phyloP scores from a whole-genome alignment of 2,888 invertebrate genomes.

The Lasioglossum marginatum region DNA sequence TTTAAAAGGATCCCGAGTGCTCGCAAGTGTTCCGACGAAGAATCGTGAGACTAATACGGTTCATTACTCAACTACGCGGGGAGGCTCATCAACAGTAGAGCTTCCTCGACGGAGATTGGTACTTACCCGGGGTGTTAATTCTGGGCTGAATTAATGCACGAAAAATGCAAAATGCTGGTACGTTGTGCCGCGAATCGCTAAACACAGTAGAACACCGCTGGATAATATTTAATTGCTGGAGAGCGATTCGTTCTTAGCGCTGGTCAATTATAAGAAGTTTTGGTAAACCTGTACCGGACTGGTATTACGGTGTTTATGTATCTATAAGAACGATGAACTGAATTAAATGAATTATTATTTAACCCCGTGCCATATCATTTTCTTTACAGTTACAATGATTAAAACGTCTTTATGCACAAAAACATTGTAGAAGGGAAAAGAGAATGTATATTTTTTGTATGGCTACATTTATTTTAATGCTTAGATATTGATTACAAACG shows the following conservation, averaged over 20 bases:
- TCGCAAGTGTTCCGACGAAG: background rate
- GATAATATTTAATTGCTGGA: background rate
- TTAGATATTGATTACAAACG: too few relatives aligned
- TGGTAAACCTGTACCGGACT: background rate
- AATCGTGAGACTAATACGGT: conserved; percentile 15
- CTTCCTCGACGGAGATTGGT: conserved; percentile 7
- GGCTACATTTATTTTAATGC: too few relatives aligned
- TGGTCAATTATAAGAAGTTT: background rate
- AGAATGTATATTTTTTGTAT: too few relatives aligned
- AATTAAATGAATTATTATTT: too few relatives aligned
- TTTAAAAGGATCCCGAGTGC: conserved; percentile 12
- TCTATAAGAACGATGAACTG: too few relatives aligned
- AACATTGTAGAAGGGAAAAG: too few relatives aligned
- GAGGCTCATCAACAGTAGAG: conserved; percentile 13
- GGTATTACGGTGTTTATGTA: too few relatives aligned
- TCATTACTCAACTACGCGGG: conserved; percentile 22
- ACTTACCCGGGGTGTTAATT: background rate
- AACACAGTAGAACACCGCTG: background rate
- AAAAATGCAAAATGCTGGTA: background rate
- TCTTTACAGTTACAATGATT: too few relatives aligned
- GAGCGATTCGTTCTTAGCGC: background rate
- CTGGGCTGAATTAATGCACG: background rate
- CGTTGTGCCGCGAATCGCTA: background rate
- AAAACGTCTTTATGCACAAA: too few relatives aligned
- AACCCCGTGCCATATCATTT: too few relatives aligned